Percentiles rank a stretch among this genome's conserved stretches.
phyloP scores from a whole-genome alignment of 1,140 invertebrate species.

The Xylocopa sonorina region DNA sequence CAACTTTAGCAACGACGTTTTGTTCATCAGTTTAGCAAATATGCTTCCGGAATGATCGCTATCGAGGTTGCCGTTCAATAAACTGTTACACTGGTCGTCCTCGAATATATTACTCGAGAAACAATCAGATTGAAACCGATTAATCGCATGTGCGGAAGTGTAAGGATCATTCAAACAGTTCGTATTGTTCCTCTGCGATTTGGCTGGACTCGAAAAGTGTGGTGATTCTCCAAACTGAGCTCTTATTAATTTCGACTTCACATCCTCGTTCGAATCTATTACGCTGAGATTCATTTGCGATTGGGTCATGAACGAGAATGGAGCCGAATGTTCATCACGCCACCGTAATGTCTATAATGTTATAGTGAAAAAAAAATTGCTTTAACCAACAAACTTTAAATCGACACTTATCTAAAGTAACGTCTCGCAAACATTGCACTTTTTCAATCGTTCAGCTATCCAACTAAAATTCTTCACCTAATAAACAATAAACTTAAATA shows the following conservation, averaged over 20 bases:
- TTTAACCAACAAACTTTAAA: not conserved
- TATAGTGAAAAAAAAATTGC: not conserved
- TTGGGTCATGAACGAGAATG: constrained; percentile 90
- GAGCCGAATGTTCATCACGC: constrained; percentile 89
- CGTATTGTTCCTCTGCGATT: constrained; percentile 68
- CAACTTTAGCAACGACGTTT: constrained; percentile 77
- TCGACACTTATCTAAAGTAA: not conserved
- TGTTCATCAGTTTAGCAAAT: constrained; percentile 77
- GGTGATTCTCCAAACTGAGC: constrained; percentile 67
- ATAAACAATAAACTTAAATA: too few species aligned
- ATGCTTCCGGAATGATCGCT: constrained; percentile 72
- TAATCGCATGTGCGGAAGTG: constrained; percentile 69
- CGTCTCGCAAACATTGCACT: too few species aligned
- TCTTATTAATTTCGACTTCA: constrained; percentile 58
- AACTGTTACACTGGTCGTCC: constrained; percentile 67
- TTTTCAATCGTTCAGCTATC: too few species aligned
- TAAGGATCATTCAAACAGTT: constrained; percentile 73
- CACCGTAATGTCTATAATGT: constrained; percentile 81
- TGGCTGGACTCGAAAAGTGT: constrained; percentile 71
- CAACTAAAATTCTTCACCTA: too few species aligned
- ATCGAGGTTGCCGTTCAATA: constrained; percentile 61
- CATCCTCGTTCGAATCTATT: constrained; percentile 71
- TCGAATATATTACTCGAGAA: constrained; percentile 72
- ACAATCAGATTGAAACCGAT: constrained; percentile 74
- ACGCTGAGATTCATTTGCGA: constrained; percentile 88